Evolutionary conservation across 92 coral and sea anemone species (phyloP).

Genomic region (Epizoanthus illoricatus): DNA sequence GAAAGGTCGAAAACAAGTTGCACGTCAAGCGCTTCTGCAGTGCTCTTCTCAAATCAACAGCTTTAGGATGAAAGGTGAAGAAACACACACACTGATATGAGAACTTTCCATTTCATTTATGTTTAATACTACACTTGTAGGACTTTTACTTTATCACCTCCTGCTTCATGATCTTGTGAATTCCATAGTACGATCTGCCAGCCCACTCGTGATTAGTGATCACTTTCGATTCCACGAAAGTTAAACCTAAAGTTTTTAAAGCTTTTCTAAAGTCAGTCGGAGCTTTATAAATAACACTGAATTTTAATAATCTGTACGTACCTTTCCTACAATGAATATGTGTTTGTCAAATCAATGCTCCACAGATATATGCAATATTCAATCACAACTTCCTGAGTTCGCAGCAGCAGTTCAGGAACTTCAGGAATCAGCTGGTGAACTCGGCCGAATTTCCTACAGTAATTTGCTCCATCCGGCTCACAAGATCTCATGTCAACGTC

Average conservation of each 20-base stretch:
- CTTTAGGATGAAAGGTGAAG: background rate
- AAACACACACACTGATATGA: background rate
- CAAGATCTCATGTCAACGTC: slow-evolving; percentile 30
- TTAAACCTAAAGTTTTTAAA: background rate
- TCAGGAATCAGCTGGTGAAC: slow-evolving; percentile 23
- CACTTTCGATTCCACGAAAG: background rate
- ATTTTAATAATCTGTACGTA: background rate
- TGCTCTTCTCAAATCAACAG: background rate
- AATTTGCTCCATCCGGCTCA: slow-evolving; percentile 29
- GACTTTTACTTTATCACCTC: background rate
- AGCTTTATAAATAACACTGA: background rate
- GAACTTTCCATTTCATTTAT: background rate
- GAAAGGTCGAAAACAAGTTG: too few species aligned
- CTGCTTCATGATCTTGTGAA: background rate
- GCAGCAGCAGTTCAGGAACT: slow-evolving; percentile 22
- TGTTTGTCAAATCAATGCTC: background rate
- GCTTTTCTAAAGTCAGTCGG: background rate
- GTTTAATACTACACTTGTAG: background rate
- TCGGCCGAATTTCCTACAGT: slow-evolving; percentile 8
- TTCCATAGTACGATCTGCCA: slow-evolving; percentile 1
- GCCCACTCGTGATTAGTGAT: background rate
- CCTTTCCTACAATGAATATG: background rate
- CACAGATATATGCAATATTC: background rate
- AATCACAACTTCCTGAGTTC: slow-evolving; percentile 32
- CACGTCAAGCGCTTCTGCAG: background rate